Base-by-base conservation (phyloP, 1,140 invertebrate species). In the Batillaria attramentaria region DNA sequence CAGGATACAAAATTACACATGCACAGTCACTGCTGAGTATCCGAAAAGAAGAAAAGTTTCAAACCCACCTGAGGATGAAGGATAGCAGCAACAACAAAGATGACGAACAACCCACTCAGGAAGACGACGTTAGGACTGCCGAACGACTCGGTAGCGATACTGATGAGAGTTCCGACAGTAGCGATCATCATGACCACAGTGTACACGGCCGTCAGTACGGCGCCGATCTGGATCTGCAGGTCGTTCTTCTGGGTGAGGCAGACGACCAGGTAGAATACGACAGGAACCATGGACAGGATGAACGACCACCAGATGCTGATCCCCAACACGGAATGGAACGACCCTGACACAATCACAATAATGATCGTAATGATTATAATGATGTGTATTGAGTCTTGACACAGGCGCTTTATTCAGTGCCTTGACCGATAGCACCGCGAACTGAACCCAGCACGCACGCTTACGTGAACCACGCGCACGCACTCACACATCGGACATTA, bases 41-140 rank as follows among this genome's bases (percentile, higher is more conserved):
- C n/a, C n/a, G n/a, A n/a, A n/a, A n/a, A n/a, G n/a, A n/a, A n/a
- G n/a, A n/a, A n/a, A n/a, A n/a, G n/a, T n/a, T n/a, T n/a, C n/a
- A n/a, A 8, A 62, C 31, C 99, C 90, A 99, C 98, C 93, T 99
- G 97, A 0, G 98, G 98, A 95, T 99, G 98, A 20, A 99, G 93
- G 91, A 96, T 95, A 31, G 98, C 98, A 74, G 98, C 97, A 93
- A 98, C 97, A 81, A 98, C 94, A 92, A 99, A 98, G 41, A 97
- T 98, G 33, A 80, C 66, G 18, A 81, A 83, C 24, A 87, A 39
- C 24, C 87, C 86, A 66, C 81, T 85, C 39, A 90, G 82, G 81
- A 91, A 88, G 41, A 90, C 83, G 37, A 89, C 85, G 79, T 87
- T 86, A 16, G 88, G 86, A 70, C 88, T 87, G 74, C 84, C 83